Percentiles rank a stretch among this genome's conserved stretches.
Conservation (phyloP, 2,797 vertebrate genomes). For the Thripadectes ignobilis region DNA sequence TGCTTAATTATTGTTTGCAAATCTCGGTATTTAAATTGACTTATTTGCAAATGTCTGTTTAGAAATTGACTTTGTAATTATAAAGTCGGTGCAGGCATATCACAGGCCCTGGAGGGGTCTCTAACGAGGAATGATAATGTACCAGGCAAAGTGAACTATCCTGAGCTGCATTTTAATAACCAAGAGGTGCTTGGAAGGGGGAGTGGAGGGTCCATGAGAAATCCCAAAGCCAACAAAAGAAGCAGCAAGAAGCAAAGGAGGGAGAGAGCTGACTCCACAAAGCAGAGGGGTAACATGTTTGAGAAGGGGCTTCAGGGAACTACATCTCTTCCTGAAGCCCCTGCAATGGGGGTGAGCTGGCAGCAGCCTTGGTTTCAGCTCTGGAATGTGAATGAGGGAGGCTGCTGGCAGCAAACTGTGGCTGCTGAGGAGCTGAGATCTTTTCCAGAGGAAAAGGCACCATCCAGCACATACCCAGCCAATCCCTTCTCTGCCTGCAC, state of each 20-base stretch:
- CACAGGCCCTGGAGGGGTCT: slow-evolving; percentile 79
- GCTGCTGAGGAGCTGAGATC: neutral
- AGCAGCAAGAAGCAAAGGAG: neutral
- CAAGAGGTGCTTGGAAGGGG: slow-evolving; percentile 41
- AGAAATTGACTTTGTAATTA: slow-evolving; percentile 86
- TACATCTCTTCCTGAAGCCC: neutral
- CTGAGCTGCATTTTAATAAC: slow-evolving; percentile 81
- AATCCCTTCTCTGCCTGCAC: neutral
- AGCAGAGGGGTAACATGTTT: neutral
- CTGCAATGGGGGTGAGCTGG: neutral
- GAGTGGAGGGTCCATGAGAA: neutral
- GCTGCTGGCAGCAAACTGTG: neutral
- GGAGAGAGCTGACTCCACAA: neutral
- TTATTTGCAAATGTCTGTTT: slow-evolving; percentile 85
- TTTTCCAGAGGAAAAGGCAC: neutral
- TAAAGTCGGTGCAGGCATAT: slow-evolving; percentile 78
- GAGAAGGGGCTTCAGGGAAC: neutral
- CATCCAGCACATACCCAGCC: accelerated
- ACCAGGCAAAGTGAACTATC: slow-evolving; percentile 74
- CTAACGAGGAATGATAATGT: slow-evolving; percentile 83
- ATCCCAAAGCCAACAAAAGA: slow-evolving; percentile 36
- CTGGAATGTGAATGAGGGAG: slow-evolving; percentile 24
- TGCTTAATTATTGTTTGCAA: slow-evolving; percentile 86
- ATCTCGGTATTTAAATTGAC: slow-evolving; percentile 84
- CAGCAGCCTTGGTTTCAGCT: neutral